These are phyloP conservation scores for Sitophilus oryzae DNA, from an alignment of 1,140 invertebrate genomes.

Conservation along the genomic window DNA sequence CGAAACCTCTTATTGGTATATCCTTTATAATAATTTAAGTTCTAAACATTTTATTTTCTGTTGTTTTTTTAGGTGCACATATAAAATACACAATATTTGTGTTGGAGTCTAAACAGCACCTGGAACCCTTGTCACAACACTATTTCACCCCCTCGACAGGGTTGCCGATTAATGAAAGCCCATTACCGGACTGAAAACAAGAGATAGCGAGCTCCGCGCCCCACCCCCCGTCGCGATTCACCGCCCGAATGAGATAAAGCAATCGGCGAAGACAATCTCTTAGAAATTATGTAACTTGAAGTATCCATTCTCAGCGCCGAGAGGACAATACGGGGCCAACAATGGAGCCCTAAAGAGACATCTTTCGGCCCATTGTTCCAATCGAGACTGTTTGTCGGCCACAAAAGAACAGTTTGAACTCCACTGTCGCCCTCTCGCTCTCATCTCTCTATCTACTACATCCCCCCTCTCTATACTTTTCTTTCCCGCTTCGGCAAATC, in stretches of 20 bases:
- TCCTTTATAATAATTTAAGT: too few species aligned
- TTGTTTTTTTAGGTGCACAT: too few species aligned
- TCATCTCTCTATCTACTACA: too few species aligned
- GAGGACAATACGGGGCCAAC: not conserved
- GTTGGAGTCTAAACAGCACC: too few species aligned
- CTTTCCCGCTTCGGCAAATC: too few species aligned
- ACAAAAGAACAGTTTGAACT: constrained; percentile 12
- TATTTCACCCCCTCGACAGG: too few species aligned
- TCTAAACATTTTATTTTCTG: too few species aligned
- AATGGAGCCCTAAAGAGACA: not conserved
- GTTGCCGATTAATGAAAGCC: not conserved
- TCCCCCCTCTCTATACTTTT: too few species aligned
- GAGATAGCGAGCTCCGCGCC: not conserved
- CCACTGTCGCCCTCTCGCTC: too few species aligned
- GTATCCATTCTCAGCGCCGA: constrained; percentile 35
- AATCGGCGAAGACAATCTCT: constrained; percentile 38
- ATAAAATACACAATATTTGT: too few species aligned
- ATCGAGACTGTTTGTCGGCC: not conserved
- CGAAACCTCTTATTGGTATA: too few species aligned
- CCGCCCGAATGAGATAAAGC: constrained; percentile 20
- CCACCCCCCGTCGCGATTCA: constrained; percentile 9
- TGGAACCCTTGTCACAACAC: too few species aligned
- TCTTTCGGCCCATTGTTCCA: not conserved
- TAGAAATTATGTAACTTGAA: constrained; percentile 41
- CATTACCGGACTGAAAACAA: not conserved